Percentiles rank a stretch among this genome's conserved stretches.
Conservation (phyloP, 1,140 invertebrate species). For the Sycobia sp. region DNA sequence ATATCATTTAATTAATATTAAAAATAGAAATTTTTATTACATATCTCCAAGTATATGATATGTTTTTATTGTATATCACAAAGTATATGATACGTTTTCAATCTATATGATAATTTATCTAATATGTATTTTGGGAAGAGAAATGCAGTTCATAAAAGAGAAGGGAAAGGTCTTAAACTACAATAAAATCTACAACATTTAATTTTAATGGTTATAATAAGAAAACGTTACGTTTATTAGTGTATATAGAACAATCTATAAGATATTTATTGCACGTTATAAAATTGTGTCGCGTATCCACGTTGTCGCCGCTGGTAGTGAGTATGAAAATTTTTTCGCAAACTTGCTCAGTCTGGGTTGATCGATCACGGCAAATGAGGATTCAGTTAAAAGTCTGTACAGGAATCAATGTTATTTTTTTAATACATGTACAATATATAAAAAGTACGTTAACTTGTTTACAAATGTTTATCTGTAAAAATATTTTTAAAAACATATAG, state of each 20-base stretch:
- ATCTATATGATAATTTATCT: too few species aligned
- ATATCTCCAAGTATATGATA: too few species aligned
- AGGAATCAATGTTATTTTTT: slow-evolving; percentile 11
- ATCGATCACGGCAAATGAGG: slow-evolving; percentile 4
- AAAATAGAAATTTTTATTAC: too few species aligned
- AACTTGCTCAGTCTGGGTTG: slow-evolving; percentile 21
- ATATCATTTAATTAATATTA: too few species aligned
- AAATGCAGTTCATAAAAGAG: too few species aligned
- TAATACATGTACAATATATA: background rate
- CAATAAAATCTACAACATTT: slow-evolving; percentile 14
- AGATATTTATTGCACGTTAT: slow-evolving; percentile 32
- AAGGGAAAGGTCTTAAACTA: too few species aligned
- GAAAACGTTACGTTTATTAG: slow-evolving; percentile 26
- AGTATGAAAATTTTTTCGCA: slow-evolving; percentile 23
- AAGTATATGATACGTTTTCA: too few species aligned
- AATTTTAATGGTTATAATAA: slow-evolving; percentile 32
- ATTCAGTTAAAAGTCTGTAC: slow-evolving; percentile 21
- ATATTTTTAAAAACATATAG: background rate
- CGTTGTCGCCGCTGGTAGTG: slow-evolving; percentile 1
- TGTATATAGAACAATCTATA: slow-evolving; percentile 28
- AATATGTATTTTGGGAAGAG: too few species aligned
- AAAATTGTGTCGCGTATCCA: slow-evolving; percentile 25
- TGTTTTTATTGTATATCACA: too few species aligned
- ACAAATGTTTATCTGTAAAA: background rate
- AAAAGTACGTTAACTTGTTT: background rate